Percentiles rank a stretch among this genome's conserved stretches.
These are phyloP conservation scores for Lepidurus apus DNA, from an alignment of 1,140 invertebrate species.

Conservation along the genomic window DNA sequence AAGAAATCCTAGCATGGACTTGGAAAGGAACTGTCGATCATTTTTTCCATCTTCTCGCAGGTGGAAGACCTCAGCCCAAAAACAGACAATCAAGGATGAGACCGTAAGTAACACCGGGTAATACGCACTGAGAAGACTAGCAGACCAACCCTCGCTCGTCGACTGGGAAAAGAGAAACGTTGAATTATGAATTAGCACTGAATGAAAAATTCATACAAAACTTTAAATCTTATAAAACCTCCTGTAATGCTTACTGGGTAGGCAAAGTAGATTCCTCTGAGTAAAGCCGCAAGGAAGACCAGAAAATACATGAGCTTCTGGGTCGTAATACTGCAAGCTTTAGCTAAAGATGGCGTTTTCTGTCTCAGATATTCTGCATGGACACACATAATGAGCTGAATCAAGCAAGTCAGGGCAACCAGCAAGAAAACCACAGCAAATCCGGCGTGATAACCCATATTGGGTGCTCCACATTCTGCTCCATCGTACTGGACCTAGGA, in stretches of 20 bases:
- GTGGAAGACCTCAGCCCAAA: conserved; percentile 93
- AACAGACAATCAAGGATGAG: conserved; percentile 84
- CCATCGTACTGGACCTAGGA: conserved; percentile 63
- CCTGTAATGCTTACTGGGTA: conserved; percentile 62
- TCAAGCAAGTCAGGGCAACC: conserved; percentile 75
- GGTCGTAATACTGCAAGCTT: conserved; percentile 78
- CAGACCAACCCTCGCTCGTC: conserved; percentile 69
- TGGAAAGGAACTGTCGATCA: conserved; percentile 76
- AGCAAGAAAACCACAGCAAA: conserved; percentile 75
- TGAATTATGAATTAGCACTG: not conserved
- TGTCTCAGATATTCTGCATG: conserved; percentile 72
- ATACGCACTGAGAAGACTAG: conserved; percentile 78
- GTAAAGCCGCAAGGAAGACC: conserved; percentile 75
- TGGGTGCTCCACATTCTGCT: conserved; percentile 56
- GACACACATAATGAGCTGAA: conserved; percentile 79
- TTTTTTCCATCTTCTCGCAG: conserved; percentile 77
- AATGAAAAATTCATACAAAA: not conserved
- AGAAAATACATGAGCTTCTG: conserved; percentile 88
- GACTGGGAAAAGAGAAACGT: conserved; percentile 52
- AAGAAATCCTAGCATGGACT: conserved; percentile 86
- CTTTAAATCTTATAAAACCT: not conserved
- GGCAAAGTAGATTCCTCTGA: conserved; percentile 82
- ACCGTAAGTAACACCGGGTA: conserved; percentile 84
- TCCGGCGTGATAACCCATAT: conserved; percentile 61
- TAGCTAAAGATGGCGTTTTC: conserved; percentile 70